Conservation (phyloP, 2,888 invertebrate species). For the Toxonevra muliebris region DNA sequence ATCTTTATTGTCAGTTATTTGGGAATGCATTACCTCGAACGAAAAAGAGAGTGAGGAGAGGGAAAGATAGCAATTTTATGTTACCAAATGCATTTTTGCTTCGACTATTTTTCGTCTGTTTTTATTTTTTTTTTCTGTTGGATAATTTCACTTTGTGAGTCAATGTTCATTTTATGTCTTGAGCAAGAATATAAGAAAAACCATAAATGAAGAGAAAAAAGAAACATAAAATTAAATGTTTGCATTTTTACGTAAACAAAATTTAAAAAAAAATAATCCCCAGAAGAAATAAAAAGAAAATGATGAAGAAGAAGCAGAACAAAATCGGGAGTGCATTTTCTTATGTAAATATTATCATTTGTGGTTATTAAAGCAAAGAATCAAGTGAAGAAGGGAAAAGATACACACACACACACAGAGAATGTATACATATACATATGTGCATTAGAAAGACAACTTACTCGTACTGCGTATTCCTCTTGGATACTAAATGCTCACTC, state of each 20-base stretch:
- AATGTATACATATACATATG: too few species aligned
- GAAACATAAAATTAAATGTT: conserved; percentile 2
- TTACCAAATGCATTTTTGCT: conserved; percentile 28
- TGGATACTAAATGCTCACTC: neutral
- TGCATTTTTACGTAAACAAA: conserved; percentile 1
- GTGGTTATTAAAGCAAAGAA: neutral
- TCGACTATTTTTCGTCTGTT: too few species aligned
- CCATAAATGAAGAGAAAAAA: conserved; percentile 14
- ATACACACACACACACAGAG: neutral
- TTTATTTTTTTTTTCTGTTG: neutral
- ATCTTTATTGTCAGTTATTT: conserved; percentile 45
- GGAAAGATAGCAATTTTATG: conserved; percentile 9
- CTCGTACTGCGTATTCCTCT: too few species aligned
- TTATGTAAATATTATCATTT: conserved; percentile 26
- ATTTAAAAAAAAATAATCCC: conserved; percentile 11
- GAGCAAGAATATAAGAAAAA: conserved; percentile 18
- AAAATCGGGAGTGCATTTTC: conserved; percentile 48
- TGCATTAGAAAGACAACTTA: too few species aligned
- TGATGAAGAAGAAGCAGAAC: conserved; percentile 35
- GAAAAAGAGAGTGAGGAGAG: conserved; percentile 4
- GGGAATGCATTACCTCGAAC: conserved; percentile 27
- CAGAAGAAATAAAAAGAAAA: conserved; percentile 48
- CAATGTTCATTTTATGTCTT: conserved; percentile 28
- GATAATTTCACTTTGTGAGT: conserved; percentile 36
- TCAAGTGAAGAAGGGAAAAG: neutral